Evolutionary conservation across 64 coral and sea anemone genomes (phyloP).

Genomic region (Actinia tenebrosa): DNA sequence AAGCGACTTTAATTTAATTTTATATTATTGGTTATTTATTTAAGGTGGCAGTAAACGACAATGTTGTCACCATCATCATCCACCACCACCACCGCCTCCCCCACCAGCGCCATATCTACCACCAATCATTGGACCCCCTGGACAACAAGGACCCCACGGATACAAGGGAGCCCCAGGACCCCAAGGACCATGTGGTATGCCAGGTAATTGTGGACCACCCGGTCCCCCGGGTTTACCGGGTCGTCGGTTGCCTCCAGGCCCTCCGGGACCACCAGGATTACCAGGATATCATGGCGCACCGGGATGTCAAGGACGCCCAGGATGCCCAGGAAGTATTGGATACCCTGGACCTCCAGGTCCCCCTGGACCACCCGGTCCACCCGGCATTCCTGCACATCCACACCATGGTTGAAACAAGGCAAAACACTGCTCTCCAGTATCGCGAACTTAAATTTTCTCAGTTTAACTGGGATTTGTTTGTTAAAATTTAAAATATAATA

Average conservation of each 20-base stretch:
- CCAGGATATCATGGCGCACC: slow-evolving; percentile 37
- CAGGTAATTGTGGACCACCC: slow-evolving; percentile 35
- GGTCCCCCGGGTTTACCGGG: slow-evolving; percentile 52
- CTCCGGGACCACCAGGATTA: slow-evolving; percentile 46
- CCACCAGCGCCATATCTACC: slow-evolving; percentile 1
- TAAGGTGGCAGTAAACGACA: not conserved
- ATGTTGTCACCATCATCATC: not conserved
- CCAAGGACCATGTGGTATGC: slow-evolving; percentile 4
- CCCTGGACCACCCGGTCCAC: slow-evolving; percentile 56
- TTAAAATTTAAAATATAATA: no score
- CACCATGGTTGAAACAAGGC: not conserved
- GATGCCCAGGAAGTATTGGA: slow-evolving; percentile 43
- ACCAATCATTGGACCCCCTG: slow-evolving; percentile 1
- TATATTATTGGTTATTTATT: not conserved
- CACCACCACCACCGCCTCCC: not conserved
- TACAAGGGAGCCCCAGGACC: slow-evolving; percentile 16
- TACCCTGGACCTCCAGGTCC: slow-evolving; percentile 46
- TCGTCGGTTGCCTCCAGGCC: slow-evolving; percentile 41
- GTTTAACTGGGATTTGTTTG: no score
- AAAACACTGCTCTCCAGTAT: no score
- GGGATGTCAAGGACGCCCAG: slow-evolving; percentile 46
- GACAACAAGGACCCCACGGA: slow-evolving; percentile 19
- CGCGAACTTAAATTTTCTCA: no score
- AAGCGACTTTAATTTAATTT: not conserved
- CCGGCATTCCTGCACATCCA: slow-evolving; percentile 23